These are phyloP conservation scores for Hydrochoerus hydrochaeris DNA, from an alignment of 2,113 vertebrate species.

Conservation along the genomic window DNA sequence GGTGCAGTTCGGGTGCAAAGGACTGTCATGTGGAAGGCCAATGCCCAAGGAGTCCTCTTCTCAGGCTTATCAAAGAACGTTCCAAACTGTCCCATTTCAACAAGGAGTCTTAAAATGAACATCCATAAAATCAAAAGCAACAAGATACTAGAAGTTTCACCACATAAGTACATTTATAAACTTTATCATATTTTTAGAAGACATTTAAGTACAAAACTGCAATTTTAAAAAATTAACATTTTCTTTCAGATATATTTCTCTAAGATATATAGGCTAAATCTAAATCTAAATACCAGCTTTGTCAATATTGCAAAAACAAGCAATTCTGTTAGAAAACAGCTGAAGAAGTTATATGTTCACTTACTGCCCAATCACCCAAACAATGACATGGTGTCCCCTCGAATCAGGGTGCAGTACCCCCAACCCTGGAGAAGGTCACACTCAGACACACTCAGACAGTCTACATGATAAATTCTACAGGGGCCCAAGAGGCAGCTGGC, in stretches of 20 bases:
- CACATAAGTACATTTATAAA: conserved; percentile 81
- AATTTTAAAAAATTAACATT: conserved; percentile 67
- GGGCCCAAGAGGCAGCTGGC: not conserved
- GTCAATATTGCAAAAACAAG: conserved; percentile 34
- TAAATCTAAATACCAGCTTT: not conserved
- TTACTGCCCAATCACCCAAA: not conserved
- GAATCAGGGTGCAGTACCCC: not conserved
- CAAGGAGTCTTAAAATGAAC: conserved; percentile 89
- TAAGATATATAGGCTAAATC: conserved; percentile 38
- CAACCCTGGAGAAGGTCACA: not conserved
- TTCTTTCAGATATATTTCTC: conserved; percentile 36
- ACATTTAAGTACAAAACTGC: conserved; percentile 73
- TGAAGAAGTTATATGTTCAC: not conserved
- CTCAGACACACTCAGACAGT: not conserved
- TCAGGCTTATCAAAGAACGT: conserved; percentile 81
- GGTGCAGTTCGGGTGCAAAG: conserved; percentile 72
- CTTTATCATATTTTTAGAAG: conserved; percentile 69
- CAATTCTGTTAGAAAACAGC: not conserved
- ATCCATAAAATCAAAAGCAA: conserved; percentile 88
- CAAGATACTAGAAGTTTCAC: conserved; percentile 78
- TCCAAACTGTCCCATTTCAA: conserved; percentile 88
- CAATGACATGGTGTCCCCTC: not conserved
- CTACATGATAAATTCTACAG: not conserved
- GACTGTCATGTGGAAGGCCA: conserved; percentile 69
- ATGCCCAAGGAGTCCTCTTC: conserved; percentile 80